Evolutionary conservation across 2,888 invertebrate genomes (phyloP).

Genomic region (Eubasilissa splendida): DNA sequence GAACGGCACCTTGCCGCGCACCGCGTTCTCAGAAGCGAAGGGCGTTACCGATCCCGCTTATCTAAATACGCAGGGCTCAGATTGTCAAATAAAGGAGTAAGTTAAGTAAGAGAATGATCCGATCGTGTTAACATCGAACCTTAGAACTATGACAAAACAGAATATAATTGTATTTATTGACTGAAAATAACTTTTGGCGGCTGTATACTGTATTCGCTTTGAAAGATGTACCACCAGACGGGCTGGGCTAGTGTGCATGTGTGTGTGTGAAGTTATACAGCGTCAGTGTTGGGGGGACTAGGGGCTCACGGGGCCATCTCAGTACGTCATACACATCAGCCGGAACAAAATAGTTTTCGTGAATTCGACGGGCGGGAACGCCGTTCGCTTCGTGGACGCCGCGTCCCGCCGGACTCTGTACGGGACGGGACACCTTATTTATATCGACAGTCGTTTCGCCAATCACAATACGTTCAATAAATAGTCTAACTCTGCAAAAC

Average conservation of each 20-base stretch:
- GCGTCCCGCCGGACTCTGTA: not conserved
- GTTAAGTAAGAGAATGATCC: not conserved
- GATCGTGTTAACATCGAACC: not conserved
- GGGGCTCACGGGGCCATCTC: not conserved
- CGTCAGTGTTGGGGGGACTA: not conserved
- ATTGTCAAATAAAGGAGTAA: not conserved
- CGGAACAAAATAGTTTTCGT: no score
- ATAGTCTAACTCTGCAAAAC: constrained; percentile 42
- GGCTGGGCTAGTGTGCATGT: no score
- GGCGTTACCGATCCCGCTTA: not conserved
- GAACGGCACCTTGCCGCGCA: not conserved
- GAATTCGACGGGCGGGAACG: not conserved
- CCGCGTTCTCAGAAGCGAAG: not conserved
- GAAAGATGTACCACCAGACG: no score
- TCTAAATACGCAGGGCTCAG: not conserved
- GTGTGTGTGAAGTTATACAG: no score
- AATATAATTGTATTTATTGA: not conserved
- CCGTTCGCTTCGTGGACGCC: constrained; percentile 25
- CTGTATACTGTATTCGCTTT: no score
- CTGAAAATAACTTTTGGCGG: no score
- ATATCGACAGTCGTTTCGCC: constrained; percentile 43
- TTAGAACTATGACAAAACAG: not conserved
- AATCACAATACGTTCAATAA: constrained; percentile 47
- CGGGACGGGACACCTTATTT: not conserved
- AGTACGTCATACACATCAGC: no score